Evolutionary conservation across 1,140 invertebrate species (phyloP).

Genomic region (Harlomillsia oculata): DNA sequence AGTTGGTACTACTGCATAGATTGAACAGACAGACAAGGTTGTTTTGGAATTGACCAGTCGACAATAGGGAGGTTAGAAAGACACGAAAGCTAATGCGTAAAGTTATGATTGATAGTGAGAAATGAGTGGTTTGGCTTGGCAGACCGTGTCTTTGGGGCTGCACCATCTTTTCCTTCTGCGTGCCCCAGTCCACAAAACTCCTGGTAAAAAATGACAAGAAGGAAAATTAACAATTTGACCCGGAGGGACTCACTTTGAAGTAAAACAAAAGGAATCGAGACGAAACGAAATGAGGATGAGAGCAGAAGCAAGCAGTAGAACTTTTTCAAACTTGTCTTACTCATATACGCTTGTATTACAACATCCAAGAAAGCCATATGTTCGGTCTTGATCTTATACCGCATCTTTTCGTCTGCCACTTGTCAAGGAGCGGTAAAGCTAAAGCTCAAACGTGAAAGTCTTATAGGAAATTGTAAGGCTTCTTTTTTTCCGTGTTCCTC

Average conservation of each 20-base stretch:
- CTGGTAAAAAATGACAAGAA: conserved; percentile 29
- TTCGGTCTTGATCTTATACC: too few relatives aligned
- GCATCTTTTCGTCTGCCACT: too few relatives aligned
- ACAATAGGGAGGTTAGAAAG: too few relatives aligned
- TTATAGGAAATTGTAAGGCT: too few relatives aligned
- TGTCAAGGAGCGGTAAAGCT: too few relatives aligned
- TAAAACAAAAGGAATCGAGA: conserved; percentile 18
- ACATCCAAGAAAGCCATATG: background rate
- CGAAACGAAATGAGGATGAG: conserved; percentile 14
- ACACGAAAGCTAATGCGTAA: conserved; percentile 4
- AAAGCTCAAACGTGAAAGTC: too few relatives aligned
- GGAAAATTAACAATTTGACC: conserved; percentile 30
- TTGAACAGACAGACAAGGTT: too few relatives aligned
- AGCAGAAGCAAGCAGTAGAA: conserved; percentile 3
- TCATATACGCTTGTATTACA: too few relatives aligned
- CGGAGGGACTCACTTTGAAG: conserved; percentile 8
- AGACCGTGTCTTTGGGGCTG: background rate
- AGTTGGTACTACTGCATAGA: too few relatives aligned
- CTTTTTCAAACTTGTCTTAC: too few relatives aligned
- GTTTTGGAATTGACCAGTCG: too few relatives aligned
- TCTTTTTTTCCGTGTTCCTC: too few relatives aligned
- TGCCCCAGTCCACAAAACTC: background rate
- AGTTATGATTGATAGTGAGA: conserved; percentile 30
- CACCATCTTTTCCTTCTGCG: background rate
- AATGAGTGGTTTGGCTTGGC: conserved; percentile 22